Base-by-base conservation (phyloP, 2,797 vertebrate species). In the Limosa lapponica region DNA sequence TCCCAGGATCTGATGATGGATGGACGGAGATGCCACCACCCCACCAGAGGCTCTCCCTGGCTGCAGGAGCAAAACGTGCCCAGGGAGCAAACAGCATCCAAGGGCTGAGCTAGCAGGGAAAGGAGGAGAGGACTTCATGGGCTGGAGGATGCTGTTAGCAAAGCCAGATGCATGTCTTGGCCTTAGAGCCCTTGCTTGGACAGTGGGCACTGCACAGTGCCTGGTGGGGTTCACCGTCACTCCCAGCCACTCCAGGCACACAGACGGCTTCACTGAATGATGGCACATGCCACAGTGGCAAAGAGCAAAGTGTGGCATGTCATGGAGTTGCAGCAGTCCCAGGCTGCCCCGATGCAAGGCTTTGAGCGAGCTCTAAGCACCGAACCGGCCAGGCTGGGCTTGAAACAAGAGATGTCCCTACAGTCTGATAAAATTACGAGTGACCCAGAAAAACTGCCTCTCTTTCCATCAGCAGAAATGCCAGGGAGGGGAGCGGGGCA, bases 361-460 rank as follows among this genome's bases (percentile, higher is more conserved):
- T 64, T 22, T 14, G 28, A 32, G 62, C 11, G 10, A 89, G 43
- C 37, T 36, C 24, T 7, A 10, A 59, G 19, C 41, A 39, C 48
- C 2, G 1, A 82, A 32, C 6, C 32, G 46, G 25, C 49, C 44
- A 19, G 77, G 41, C 46, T 23, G 58, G 32, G 27, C 16, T 44
- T 39, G 92, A 82, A 80, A 78, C 22, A 28, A 37, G 61, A 67
- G 64, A n/a, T 27, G 27, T 24, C 34, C 19, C 37, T 58, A 1
- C 34, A 70, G 51, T 18, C 48, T 48, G 87, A 86, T 90, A 82
- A 82, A 65, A 55, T 79, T 46, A 41, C n/a, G 1, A 34, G 69
- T 82, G 93, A 95, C 83, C 89, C 82, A 91, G 90, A 85, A 88
- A 87, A 81, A 14, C 30, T 34, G 81, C 64, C 37, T 62, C 27